Base-by-base conservation (phyloP, 2,113 vertebrate genomes). In the Odontophorus gujanensis region DNA sequence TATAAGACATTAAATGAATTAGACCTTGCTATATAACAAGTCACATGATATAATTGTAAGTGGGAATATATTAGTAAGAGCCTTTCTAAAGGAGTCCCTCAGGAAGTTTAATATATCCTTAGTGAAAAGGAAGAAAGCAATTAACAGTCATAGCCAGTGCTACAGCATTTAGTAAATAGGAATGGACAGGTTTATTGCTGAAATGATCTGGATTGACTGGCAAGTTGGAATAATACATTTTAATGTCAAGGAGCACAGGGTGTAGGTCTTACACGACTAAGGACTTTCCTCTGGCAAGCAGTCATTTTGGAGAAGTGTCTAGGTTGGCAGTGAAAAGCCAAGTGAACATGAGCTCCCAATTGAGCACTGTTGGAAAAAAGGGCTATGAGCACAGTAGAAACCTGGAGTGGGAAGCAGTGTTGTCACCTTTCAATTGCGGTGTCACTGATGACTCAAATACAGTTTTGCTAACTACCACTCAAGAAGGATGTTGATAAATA, bases 401-500 rank as follows among this genome's bases (percentile, higher is more conserved):
- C 78, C 34, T 53, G 42, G 48, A 42, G 20, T 36, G 55, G 81
- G 82, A 90, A 79, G 53, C 2, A 8, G 72, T 4, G 72, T n/a
- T 68, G 24, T 4, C 88, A 21, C 72, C 53, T 81, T n/a, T 42
- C 71, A 21, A 0, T 28, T 45, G 74, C 6, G 0, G 28, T 61
- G 84, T 58, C 87, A 61, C 17, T 47, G 62, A 69, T 87, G 87
- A 40, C 71, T 75, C 62, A 87, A 79, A 53, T 5, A 43, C 34
- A 40, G 84, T 47, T 92, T 45, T 84, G 87, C 55, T 73, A 74
- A 68, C 71, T 91, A 24, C 55, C 81, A 48, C 66, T 92, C 53
- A 18, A 61, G 66, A 55, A 81, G 14, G 71, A 81, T 84, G 47
- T 75, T 93, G 91, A 81, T 91, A 91, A 95, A 57, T 28, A 87